Evolutionary conservation across 2,888 invertebrate genomes (phyloP).

Genomic region (Plebejus melissa): DNA sequence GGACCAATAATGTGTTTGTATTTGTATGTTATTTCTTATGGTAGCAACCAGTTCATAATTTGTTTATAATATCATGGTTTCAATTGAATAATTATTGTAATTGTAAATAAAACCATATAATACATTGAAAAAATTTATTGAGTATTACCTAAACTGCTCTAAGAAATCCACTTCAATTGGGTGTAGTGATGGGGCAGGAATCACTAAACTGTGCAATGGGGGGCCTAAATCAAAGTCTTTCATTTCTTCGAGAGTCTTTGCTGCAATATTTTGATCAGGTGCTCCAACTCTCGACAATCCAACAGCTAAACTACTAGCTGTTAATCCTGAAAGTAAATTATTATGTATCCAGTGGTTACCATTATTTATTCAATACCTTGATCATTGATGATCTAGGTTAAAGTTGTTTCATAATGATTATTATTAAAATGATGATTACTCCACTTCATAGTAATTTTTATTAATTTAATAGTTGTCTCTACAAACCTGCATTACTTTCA

Average conservation of each 20-base stretch:
- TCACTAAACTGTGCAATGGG: conserved; percentile 96
- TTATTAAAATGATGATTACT: background rate
- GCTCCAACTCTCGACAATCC: conserved; percentile 96
- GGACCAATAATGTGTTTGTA: conserved; percentile 74
- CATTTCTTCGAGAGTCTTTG: conserved; percentile 87
- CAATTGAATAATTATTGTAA: conserved; percentile 54
- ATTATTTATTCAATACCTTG: background rate
- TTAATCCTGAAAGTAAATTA: conserved; percentile 52
- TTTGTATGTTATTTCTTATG: conserved; percentile 66
- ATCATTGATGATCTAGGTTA: too few relatives aligned
- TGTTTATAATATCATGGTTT: conserved; percentile 72
- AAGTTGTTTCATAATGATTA: too few relatives aligned
- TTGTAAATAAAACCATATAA: conserved; percentile 69
- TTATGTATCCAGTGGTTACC: background rate
- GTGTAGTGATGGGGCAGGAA: conserved; percentile 91
- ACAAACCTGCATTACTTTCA: conserved; percentile 49
- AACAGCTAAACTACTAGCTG: conserved; percentile 84
- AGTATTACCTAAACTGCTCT: conserved; percentile 78
- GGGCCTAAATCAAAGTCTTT: conserved; percentile 85
- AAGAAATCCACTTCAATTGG: conserved; percentile 95
- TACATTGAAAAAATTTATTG: conserved; percentile 63
- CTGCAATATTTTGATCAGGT: conserved; percentile 87
- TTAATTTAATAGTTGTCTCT: background rate
- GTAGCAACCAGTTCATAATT: conserved; percentile 67
- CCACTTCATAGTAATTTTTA: background rate